Percentiles rank a stretch among this genome's conserved stretches.
Evolutionary conservation across 1,140 invertebrate species (phyloP).

Genomic region (Drosophila rhopaloa): DNA sequence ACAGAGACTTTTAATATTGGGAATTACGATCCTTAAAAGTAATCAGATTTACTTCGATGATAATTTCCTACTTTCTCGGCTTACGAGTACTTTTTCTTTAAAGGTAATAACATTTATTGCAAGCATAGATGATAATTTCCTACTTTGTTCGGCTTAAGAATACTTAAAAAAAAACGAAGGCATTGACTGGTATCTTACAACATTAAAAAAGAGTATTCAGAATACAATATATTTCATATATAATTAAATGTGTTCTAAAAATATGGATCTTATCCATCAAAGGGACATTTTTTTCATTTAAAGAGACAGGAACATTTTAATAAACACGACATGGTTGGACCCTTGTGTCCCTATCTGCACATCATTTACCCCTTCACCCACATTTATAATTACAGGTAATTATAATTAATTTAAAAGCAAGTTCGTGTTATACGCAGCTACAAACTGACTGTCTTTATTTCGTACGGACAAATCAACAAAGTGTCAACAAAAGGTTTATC

Average conservation of each 20-base stretch:
- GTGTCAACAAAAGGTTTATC: constrained; percentile 46
- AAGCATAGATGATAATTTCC: no score
- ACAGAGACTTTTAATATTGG: neutral
- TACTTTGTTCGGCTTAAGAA: no score
- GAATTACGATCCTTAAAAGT: neutral
- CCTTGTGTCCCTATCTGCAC: neutral
- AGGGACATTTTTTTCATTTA: neutral
- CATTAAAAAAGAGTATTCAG: no score
- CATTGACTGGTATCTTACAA: no score
- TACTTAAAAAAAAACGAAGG: no score
- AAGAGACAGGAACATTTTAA: neutral
- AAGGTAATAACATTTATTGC: no score
- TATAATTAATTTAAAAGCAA: constrained; percentile 46
- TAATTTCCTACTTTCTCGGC: no score
- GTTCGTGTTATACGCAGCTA: constrained; percentile 40
- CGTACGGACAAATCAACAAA: constrained; percentile 55
- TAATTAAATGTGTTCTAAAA: no score
- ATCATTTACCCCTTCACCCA: neutral
- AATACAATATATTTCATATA: no score
- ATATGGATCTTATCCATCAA: neutral
- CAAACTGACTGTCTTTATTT: constrained; percentile 42
- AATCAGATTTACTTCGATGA: no score
- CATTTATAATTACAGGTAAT: constrained; percentile 24
- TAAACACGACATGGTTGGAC: neutral
- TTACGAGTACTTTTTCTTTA: no score